These are phyloP conservation scores for Apoda limacodes DNA, from an alignment of 2,888 invertebrate species.

Conservation along the genomic window DNA sequence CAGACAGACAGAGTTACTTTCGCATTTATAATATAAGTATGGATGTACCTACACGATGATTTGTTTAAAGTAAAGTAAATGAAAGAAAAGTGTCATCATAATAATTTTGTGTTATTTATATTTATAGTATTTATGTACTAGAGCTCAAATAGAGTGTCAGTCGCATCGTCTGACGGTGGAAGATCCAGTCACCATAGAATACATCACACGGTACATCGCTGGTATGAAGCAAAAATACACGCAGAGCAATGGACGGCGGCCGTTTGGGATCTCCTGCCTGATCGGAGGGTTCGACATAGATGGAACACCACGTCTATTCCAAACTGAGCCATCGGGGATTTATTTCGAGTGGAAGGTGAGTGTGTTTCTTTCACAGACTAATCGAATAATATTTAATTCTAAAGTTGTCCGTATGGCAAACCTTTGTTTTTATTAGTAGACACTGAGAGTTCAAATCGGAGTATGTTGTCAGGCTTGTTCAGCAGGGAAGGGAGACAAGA, in stretches of 20 bases:
- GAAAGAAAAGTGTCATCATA: too few species aligned
- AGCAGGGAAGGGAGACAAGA: conserved; percentile 94
- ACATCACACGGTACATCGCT: conserved; percentile 81
- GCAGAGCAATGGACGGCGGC: conserved; percentile 95
- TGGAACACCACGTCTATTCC: conserved; percentile 91
- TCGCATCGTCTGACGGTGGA: conserved; percentile 95
- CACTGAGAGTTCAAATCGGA: too few species aligned
- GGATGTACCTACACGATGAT: too few species aligned
- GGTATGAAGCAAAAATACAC: conserved; percentile 90
- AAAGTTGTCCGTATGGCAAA: too few species aligned
- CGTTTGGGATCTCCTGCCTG: conserved; percentile 96
- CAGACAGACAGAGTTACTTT: too few species aligned
- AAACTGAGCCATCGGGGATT: conserved; percentile 97
- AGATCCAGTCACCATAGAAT: conserved; percentile 95
- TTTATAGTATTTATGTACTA: too few species aligned
- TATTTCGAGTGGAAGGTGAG: conserved; percentile 92
- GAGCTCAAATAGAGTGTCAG: conserved; percentile 96
- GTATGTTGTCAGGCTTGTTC: conserved; percentile 87
- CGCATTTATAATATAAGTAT: too few species aligned
- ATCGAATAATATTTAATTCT: not conserved
- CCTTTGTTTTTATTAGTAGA: too few species aligned
- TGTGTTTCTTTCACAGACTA: not conserved
- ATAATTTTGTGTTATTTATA: too few species aligned
- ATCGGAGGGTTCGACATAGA: conserved; percentile 96
- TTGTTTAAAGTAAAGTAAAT: too few species aligned